Evolutionary conservation across 2,888 invertebrate genomes (phyloP).

Genomic region (Omphaloscelis lunosa): DNA sequence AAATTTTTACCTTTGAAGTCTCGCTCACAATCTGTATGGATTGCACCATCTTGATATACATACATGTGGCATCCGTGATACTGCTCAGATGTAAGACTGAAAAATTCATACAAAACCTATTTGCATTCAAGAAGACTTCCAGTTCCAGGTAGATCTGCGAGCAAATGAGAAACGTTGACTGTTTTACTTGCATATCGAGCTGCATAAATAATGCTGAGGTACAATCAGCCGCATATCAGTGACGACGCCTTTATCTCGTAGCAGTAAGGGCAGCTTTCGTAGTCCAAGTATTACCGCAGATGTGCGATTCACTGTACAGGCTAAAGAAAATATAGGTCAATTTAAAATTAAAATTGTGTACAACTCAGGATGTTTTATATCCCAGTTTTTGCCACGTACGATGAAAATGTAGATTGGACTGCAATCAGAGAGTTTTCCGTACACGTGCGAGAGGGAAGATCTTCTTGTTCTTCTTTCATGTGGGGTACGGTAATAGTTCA

Average conservation of each 20-base stretch:
- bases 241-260: background rate
- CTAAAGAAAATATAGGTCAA: slow-evolving; percentile 37
- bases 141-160: slow-evolving; percentile 46
- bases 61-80: slow-evolving; percentile 6
- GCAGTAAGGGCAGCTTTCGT: background rate
- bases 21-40: slow-evolving; percentile 14
- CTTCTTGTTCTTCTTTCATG: background rate
- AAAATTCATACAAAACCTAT: slow-evolving; percentile 50
- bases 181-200: slow-evolving; percentile 42
- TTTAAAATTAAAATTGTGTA: slow-evolving; percentile 56
- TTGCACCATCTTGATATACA: slow-evolving; percentile 19
- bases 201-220: slow-evolving; percentile 43
- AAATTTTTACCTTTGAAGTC: background rate
- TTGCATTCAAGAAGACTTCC: slow-evolving; percentile 48
- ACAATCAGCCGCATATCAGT: background rate
- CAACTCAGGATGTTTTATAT: slow-evolving; percentile 10
- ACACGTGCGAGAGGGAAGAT: too few relatives aligned
- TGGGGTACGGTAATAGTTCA: background rate
- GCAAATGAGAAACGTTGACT: slow-evolving; percentile 56
- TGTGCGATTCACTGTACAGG: background rate
- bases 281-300: background rate
- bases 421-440: slow-evolving; percentile 5
- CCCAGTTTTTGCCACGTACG: slow-evolving; percentile 12
- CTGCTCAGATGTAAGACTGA: slow-evolving; percentile 26
- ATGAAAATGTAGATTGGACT: slow-evolving; percentile 31